Evolutionary conservation across 2,797 vertebrate genomes (phyloP).

Genomic region (Alexandromys oeconomus): DNA sequence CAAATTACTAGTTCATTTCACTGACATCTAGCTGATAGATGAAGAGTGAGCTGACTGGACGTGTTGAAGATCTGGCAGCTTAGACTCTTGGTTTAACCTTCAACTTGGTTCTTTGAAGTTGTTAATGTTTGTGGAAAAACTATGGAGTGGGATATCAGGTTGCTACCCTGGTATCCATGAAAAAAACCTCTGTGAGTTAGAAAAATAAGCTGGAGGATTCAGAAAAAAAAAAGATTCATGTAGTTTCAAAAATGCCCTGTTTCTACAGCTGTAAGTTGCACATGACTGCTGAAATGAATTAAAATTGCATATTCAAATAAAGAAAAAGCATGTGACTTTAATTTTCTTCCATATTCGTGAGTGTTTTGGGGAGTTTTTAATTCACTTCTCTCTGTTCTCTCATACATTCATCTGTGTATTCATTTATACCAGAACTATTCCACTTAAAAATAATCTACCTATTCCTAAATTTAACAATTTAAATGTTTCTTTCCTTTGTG

Average conservation of each 20-base stretch:
- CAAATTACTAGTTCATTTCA: neutral
- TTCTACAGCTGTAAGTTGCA: neutral
- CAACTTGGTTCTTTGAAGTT: neutral
- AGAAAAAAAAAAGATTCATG: neutral
- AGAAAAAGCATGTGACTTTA: neutral
- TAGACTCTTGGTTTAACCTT: neutral
- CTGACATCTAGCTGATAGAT: neutral
- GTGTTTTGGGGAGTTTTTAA: neutral
- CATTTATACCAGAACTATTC: neutral
- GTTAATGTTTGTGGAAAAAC: neutral
- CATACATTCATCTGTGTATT: neutral
- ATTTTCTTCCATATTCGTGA: neutral
- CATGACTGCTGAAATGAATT: neutral
- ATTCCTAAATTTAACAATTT: slow-evolving; percentile 35
- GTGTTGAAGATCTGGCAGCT: neutral
- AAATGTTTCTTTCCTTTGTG: slow-evolving; percentile 48
- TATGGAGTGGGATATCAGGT: neutral
- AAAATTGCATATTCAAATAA: neutral
- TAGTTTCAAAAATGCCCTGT: neutral
- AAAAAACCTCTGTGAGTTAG: neutral
- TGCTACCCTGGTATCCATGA: neutral
- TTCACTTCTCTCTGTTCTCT: neutral
- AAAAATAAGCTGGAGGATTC: neutral
- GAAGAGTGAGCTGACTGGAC: neutral
- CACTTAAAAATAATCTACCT: neutral